Evolutionary conservation across 1,140 invertebrate species (phyloP).

Genomic region (Thalassaphorura encarpata): DNA sequence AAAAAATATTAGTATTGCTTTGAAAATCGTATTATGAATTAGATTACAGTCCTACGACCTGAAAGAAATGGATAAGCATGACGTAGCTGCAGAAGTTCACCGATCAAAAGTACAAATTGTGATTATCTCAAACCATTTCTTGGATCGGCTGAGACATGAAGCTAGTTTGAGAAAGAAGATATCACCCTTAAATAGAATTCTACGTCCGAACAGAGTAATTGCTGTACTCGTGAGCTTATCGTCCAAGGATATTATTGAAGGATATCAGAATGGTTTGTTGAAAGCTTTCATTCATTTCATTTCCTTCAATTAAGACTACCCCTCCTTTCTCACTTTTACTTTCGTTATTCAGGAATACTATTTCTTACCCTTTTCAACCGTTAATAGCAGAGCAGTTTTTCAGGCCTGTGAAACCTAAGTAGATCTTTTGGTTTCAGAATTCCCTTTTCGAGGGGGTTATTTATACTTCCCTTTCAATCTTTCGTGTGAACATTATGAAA

Average conservation of each 20-base stretch:
- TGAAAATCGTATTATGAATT: not conserved
- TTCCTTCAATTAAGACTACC: no score
- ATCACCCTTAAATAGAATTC: slow-evolving; percentile 27
- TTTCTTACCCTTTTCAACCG: no score
- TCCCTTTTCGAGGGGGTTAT: no score
- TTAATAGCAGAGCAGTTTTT: no score
- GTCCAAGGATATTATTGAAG: slow-evolving; percentile 18
- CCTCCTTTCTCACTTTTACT: no score
- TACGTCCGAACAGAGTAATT: slow-evolving; percentile 28
- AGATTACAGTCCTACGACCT: slow-evolving; percentile 29
- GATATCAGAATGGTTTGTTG: slow-evolving; percentile 22
- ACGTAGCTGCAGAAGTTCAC: slow-evolving; percentile 22
- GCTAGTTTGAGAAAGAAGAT: slow-evolving; percentile 16
- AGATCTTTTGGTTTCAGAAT: no score
- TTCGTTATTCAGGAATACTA: no score
- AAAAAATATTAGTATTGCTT: not conserved
- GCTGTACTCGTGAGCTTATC: slow-evolving; percentile 19
- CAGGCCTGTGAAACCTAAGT: no score
- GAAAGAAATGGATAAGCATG: slow-evolving; percentile 24
- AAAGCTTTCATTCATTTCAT: not conserved
- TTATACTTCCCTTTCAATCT: no score
- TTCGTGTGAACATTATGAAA: no score
- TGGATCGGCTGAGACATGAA: slow-evolving; percentile 27
- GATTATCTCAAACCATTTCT: slow-evolving; percentile 31
- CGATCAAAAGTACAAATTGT: slow-evolving; percentile 31